Evolutionary conservation across 2,113 vertebrate species (phyloP).

Genomic region (Camelus bactrianus): DNA sequence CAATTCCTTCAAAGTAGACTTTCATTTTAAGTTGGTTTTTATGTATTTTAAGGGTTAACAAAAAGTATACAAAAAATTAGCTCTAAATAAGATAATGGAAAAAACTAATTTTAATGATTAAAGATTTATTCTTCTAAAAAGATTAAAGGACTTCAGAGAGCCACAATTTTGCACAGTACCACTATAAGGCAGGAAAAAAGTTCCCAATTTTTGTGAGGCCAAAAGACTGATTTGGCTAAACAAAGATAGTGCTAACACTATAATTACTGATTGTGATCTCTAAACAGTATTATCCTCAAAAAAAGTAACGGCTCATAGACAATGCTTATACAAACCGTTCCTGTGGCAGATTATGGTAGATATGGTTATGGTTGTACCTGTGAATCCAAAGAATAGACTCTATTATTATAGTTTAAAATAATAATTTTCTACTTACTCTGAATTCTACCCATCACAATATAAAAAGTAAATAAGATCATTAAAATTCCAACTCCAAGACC

Average conservation of each 20-base stretch:
- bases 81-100: conserved; percentile 6
- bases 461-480: neutral
- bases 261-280: neutral
- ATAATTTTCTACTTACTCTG: neutral
- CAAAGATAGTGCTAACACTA: neutral
- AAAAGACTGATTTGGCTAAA: neutral
- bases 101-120: neutral
- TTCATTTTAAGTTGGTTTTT: neutral
- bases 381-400: neutral
- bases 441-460: conserved; percentile 8
- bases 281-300: neutral
- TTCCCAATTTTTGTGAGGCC: neutral
- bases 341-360: neutral
- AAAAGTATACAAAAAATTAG: neutral
- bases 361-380: neutral
- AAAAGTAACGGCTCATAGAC: neutral
- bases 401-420: neutral
- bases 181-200: neutral
- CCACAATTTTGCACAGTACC: neutral
- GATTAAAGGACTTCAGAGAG: neutral
- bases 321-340: neutral
- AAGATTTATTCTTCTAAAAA: neutral
- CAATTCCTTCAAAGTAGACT: neutral
- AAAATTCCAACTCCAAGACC: neutral
- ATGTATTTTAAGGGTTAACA: neutral